A percentile compares a stretch with the other conserved stretches of the same genome.
phyloP scores from a whole-genome alignment of 2,797 vertebrate species.

The Melanotaenia pygmaea region DNA sequence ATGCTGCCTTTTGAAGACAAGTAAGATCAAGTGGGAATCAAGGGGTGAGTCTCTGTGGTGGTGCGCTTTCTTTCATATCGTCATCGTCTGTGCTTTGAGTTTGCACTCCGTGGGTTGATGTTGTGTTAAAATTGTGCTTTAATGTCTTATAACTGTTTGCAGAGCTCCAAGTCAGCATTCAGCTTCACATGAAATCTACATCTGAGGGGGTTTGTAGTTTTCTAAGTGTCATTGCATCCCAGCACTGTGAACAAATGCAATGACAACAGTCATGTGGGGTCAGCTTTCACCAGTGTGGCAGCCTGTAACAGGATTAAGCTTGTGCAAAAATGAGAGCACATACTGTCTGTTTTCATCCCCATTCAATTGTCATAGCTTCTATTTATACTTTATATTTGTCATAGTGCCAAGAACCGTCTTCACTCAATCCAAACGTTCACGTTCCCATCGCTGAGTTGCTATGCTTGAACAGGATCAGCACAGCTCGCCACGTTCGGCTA shows the following conservation, averaged over 20 bases:
- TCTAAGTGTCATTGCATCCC: constrained; percentile 36
- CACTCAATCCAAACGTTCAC: neutral
- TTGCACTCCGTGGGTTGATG: constrained; percentile 27
- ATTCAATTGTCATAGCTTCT: neutral
- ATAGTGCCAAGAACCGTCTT: neutral
- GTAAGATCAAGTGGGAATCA: constrained; percentile 68
- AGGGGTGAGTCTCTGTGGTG: constrained; percentile 52
- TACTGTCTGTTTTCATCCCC: neutral
- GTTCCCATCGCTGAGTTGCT: neutral
- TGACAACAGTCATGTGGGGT: constrained; percentile 28
- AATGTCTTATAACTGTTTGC: constrained; percentile 48
- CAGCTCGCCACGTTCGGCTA: neutral
- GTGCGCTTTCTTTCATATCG: constrained; percentile 17
- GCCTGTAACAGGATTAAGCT: constrained; percentile 9
- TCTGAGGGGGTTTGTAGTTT: constrained; percentile 27
- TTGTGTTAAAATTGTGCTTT: constrained; percentile 44
- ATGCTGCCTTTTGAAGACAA: constrained; percentile 73
- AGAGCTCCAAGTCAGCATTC: constrained; percentile 43
- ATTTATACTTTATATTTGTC: neutral
- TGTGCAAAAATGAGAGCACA: neutral
- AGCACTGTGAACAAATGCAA: constrained; percentile 14
- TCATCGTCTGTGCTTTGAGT: constrained; percentile 40
- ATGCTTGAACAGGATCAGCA: neutral
- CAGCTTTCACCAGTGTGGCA: constrained; percentile 18
- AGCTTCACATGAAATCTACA: constrained; percentile 61